A percentile compares a stretch with the other conserved stretches of the same genome.
These are phyloP conservation scores for Pseudomyrmex sp. DNA, from an alignment of 1,140 invertebrate species.

Conservation along the genomic window DNA sequence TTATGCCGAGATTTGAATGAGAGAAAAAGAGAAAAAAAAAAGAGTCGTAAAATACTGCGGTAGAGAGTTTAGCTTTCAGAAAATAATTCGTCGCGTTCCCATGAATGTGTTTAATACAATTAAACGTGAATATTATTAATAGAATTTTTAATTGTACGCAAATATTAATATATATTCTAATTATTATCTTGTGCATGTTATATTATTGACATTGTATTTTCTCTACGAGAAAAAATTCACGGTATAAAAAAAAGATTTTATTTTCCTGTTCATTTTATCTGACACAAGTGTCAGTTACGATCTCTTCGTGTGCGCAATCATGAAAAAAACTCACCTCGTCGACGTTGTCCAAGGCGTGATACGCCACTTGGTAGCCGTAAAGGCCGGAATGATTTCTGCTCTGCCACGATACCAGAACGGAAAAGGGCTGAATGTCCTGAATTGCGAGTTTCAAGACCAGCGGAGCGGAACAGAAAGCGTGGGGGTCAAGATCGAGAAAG, in stretches of 20 bases:
- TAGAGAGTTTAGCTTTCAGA: neutral
- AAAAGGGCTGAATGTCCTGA: constrained; percentile 94
- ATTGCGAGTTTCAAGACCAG: constrained; percentile 93
- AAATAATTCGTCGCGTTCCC: neutral
- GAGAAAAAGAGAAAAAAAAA: neutral
- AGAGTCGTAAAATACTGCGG: neutral
- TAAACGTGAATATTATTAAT: too few relatives aligned
- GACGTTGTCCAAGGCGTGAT: constrained; percentile 90
- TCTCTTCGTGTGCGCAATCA: neutral
- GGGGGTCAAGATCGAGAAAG: constrained; percentile 91
- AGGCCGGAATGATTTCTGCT: constrained; percentile 94
- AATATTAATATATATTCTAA: too few relatives aligned
- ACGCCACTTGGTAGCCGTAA: constrained; percentile 92
- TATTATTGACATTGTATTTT: too few relatives aligned
- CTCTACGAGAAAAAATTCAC: too few relatives aligned
- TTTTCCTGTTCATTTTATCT: neutral
- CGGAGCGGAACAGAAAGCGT: constrained; percentile 93
- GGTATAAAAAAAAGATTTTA: neutral
- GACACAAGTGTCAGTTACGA: neutral
- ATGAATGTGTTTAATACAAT: neutral
- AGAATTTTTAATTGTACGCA: neutral
- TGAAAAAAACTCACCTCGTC: constrained; percentile 82
- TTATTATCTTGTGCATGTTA: too few relatives aligned
- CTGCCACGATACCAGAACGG: constrained; percentile 94
- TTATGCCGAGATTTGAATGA: neutral